Evolutionary conservation across 2,888 invertebrate species (phyloP), one percentile per base, ranked within the genome.

Genomic region (Drosophila anomalata): DNA sequence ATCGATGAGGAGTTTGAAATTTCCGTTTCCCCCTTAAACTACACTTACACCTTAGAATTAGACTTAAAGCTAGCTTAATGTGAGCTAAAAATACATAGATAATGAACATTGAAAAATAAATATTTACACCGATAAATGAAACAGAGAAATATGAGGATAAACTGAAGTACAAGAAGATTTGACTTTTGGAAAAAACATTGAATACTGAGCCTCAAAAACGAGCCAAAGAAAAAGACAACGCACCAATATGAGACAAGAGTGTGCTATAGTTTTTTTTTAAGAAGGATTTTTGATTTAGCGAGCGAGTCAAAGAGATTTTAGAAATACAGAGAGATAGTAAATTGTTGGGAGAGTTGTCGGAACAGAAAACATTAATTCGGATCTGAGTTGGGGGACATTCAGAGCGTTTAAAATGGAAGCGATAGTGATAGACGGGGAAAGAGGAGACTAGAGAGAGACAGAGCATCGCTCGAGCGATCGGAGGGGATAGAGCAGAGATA

Each of bases 171-270:
- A 54, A 52, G 26, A 29, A 53, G 12, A 22, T 46, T 63, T 46
- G 41, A 57, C 5, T 57, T 56, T 56, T 63, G 58, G n/a, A 39
- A 26, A 51, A 41, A 29, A 65, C 54, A 65, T 73, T 36, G 20
- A 57, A 44, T 63, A 47, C 17, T 50, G 73, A 42, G 48, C 36
- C 26, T 48, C 41, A 56, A 53, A 73, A 75, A 73, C 68, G 66
- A 63, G 54, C 62, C 53, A 69, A 77, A 73, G 67, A 77, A 83
- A 87, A 76, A 88, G 87, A 88, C 88, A 88, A 87, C 88, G 82
- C 84, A 89, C 88, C 85, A 87, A 89, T 88, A 78, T 77, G 60
- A 77, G 87, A 85, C 78, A 88, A 76, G 79, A 82, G 33, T 54
- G 72, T 66, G 52, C 51, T 58, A 62, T 7, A n/a, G 58, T 75